Conservation (phyloP, 2,888 invertebrate genomes). For the Lissonota sp. region DNA sequence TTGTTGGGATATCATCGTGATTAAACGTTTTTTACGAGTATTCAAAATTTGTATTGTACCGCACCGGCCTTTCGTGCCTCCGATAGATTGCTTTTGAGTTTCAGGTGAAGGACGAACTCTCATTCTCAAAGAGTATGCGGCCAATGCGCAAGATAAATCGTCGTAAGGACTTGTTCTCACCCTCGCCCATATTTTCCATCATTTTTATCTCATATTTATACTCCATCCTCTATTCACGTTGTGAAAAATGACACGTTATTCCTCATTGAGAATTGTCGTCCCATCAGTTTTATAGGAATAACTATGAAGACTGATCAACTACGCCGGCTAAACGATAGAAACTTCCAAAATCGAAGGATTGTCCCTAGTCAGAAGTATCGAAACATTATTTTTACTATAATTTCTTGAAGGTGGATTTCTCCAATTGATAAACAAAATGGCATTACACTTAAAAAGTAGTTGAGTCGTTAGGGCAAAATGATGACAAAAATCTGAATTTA, state of each 20-base stretch:
- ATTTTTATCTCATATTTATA: neutral
- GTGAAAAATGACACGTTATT: neutral
- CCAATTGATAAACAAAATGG: too few relatives aligned
- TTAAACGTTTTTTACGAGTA: constrained; percentile 22
- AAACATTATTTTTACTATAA: too few relatives aligned
- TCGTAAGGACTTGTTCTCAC: neutral
- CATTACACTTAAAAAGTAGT: too few relatives aligned
- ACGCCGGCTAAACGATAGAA: too few relatives aligned
- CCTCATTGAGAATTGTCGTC: neutral
- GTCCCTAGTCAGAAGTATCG: too few relatives aligned
- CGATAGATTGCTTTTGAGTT: neutral
- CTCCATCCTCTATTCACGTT: constrained; percentile 1
- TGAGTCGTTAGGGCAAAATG: too few relatives aligned
- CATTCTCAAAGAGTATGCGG: neutral
- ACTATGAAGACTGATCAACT: too few relatives aligned
- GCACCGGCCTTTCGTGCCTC: neutral
- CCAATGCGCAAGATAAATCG: constrained; percentile 15
- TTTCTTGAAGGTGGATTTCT: too few relatives aligned
- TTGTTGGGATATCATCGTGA: constrained; percentile 31
- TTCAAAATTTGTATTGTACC: constrained; percentile 25
- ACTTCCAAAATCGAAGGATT: too few relatives aligned
- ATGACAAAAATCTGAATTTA: too few relatives aligned
- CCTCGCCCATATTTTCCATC: neutral
- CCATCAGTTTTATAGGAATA: neutral
- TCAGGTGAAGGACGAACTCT: constrained; percentile 18